phyloP scores from a whole-genome alignment of 2,888 invertebrate genomes.

The Epirrhoe alternata region DNA sequence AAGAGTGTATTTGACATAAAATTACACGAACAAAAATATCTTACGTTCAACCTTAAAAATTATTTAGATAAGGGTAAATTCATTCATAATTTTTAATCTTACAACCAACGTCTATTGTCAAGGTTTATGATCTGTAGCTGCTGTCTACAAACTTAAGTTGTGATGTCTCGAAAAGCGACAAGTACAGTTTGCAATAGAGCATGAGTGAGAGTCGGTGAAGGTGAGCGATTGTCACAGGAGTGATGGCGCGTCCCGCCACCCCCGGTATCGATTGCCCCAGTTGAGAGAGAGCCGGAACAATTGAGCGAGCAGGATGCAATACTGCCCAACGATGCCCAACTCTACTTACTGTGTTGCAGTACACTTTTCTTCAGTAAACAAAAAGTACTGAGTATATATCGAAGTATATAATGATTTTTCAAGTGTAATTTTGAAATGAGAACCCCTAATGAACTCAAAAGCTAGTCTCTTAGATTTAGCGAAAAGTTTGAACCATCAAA shows the following conservation, averaged over 20 bases:
- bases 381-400: background rate
- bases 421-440: slow-evolving; percentile 49
- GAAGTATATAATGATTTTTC: slow-evolving; percentile 64
- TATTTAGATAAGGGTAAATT: background rate
- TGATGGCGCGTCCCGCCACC: slow-evolving; percentile 69
- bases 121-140: background rate
- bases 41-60: background rate
- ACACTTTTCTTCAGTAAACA: background rate
- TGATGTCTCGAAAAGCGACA: slow-evolving; percentile 12
- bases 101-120: background rate
- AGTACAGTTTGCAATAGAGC: slow-evolving; percentile 22
- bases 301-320: slow-evolving; percentile 84
- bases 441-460: slow-evolving; percentile 48
- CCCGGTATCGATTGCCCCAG: slow-evolving; percentile 88
- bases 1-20: background rate
- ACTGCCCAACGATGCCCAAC: slow-evolving; percentile 78
- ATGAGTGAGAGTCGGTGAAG: slow-evolving; percentile 41
- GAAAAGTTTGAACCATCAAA: slow-evolving; percentile 77
- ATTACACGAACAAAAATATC: background rate
- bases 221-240: slow-evolving; percentile 81
- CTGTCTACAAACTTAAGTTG: slow-evolving; percentile 2
- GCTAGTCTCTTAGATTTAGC: slow-evolving; percentile 60
- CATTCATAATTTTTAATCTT: background rate
- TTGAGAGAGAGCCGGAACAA: slow-evolving; percentile 85
- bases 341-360: slow-evolving; percentile 72